A percentile compares a stretch with the other conserved stretches of the same genome.
phyloP scores from a whole-genome alignment of 2,888 invertebrate species.

The Pardosa pseudoannulata region DNA sequence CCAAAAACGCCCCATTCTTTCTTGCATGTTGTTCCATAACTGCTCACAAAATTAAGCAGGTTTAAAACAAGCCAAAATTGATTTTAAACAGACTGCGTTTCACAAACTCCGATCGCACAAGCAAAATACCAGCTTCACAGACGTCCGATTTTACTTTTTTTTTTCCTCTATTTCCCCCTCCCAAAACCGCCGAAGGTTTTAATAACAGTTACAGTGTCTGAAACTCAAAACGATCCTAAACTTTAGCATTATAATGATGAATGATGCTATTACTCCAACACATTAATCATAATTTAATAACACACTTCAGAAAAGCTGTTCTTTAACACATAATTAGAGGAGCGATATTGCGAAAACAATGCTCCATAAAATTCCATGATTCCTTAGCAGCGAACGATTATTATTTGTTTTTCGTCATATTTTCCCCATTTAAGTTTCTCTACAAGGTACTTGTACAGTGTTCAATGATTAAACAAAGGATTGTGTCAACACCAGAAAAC shows the following conservation, averaged over 20 bases:
- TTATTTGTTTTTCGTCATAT: neutral
- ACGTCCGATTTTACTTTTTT: too few species aligned
- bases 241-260: slow-evolving; percentile 6
- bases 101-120: too few species aligned
- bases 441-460: neutral
- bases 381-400: neutral
- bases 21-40: too few species aligned
- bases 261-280: neutral
- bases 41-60: too few species aligned
- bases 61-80: too few species aligned
- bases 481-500: slow-evolving; percentile 3
- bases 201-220: neutral
- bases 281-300: slow-evolving; percentile 19
- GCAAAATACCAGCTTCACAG: too few species aligned
- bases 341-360: slow-evolving; percentile 11
- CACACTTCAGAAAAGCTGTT: slow-evolving; percentile 15
- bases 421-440: neutral
- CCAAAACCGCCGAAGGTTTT: neutral
- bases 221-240: neutral
- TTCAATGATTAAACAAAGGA: slow-evolving; percentile 11
- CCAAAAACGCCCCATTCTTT: too few species aligned
- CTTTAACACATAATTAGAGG: slow-evolving; percentile 15
- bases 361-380: neutral
- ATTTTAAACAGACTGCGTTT: too few species aligned
- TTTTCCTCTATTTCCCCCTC: too few species aligned